Evolutionary conservation across 2,888 invertebrate species (phyloP), one percentile per base, ranked within the genome.

Genomic region (Prenolepis imparis): DNA sequence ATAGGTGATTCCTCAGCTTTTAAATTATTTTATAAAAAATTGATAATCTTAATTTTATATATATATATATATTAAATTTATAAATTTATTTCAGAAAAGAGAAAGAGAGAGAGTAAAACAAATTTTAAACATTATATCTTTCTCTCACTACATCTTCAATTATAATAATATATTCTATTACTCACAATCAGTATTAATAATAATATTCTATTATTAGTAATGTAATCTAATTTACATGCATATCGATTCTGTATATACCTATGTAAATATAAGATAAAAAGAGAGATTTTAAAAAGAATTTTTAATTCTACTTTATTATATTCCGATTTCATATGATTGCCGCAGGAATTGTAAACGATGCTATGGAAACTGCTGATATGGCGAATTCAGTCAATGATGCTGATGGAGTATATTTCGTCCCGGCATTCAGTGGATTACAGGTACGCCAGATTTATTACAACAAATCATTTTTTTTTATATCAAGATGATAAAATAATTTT

Each of bases 401-500:
- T 1, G 97, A 97, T 91, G 98, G 97, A 6, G 97, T 98, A 2
- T 98, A 96, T 94, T 99, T 99, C 94, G 96, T 99, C 90, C 98
- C 99, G 1, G 98, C 98, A 0, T 98, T 98, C 91, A 97, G 97
- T 94, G 98, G 98, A 52, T 95, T 98, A 75, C 98, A 98, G 94
- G 98, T 98, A 95, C 95, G 93, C 91, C 15, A 0, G 18, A 44
- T 39, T 52, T 66, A 39, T 55, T 75, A 66, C 3, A n/a, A 1
- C 9, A 21, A 66, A 48, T 61, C 32, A 36, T 52, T 36, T 64
- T 36, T 64, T 28, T 41, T 0, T 11, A 52, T 61, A 44, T 61
- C 1, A 15, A n/a, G 1, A 32, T 41, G 4, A 28, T n/a, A 32
- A 73, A 61, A 41, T 61, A 57, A 28, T 41, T 61, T 8, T 18